Evolutionary conservation across 92 coral and sea anemone species (phyloP), one percentile per base, ranked within the genome.

Genomic region (Epizoanthus illoricatus): DNA sequence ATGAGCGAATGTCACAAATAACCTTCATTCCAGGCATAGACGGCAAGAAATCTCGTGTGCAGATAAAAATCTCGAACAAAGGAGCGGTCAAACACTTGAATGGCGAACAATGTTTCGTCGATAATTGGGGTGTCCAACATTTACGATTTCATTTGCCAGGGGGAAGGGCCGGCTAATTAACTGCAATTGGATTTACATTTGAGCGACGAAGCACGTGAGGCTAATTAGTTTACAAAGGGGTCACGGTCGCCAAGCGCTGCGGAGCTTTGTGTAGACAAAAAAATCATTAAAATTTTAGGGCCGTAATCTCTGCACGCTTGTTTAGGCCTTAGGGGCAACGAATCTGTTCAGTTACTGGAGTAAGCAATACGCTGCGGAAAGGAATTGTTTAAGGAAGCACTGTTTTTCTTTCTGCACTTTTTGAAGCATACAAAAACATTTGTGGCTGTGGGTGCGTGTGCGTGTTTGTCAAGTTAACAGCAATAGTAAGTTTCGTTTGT

Each of bases 161-260:
- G 82, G 82, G 82, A 78, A 78, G 82, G 71, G 12, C 64, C 43
- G 61, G 72, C 64, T 78, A 78, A 78, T 63, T 78, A 78, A 63
- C 8, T 1, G 64, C 82, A 78, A 78, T 78, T 78, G 82, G 82
- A 63, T 78, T 63, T 78, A 61, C 41, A 39, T 23, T 78, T 36
- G 7, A 45, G 59, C 19, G 57, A 63, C 20, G 49, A 78, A 64
- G 71, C 82, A 78, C 82, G 71, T 78, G 82, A 78, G 23, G 28
- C 61, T 47, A 78, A 78, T 78, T 78, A 78, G 61, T 5, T 11
- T 24, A 76, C 71, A 76, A 61, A 60, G 49, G 40, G 60, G 20
- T 76, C 81, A 76, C 71, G 43, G 47, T 58, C 58, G 13, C 12
- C 21, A 1, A 78, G 70, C 71, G 5, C 16, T 20, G 59, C 11